phyloP scores from a whole-genome alignment of 2,113 vertebrate genomes.

The Psittacara wagleri region DNA sequence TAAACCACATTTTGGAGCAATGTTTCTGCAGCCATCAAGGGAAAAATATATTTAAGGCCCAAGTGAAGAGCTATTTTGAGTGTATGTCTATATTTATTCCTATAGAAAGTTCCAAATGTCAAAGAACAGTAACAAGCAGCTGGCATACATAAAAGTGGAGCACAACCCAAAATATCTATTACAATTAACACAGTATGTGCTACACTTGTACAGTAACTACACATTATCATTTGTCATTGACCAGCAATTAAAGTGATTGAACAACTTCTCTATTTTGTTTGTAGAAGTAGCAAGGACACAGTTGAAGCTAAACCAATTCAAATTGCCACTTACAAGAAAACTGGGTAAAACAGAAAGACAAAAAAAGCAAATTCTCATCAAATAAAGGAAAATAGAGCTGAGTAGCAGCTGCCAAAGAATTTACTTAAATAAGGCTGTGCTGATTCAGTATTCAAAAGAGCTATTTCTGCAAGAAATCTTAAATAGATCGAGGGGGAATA shows the following conservation, averaged over 20 bases:
- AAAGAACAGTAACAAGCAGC: not conserved
- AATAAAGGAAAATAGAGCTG: not conserved
- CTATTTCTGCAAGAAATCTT: not conserved
- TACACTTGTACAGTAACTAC: not conserved
- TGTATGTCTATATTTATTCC: not conserved
- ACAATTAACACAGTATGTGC: not conserved
- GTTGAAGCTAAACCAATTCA: not conserved
- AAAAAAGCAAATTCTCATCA: not conserved
- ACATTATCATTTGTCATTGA: not conserved
- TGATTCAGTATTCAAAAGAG: not conserved
- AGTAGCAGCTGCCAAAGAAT: not conserved
- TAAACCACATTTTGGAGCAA: not conserved
- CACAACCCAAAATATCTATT: conserved; percentile 1
- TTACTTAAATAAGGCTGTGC: not conserved
- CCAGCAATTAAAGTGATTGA: not conserved
- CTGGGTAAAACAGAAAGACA: not conserved
- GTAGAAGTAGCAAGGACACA: not conserved
- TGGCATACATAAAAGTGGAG: conserved; percentile 23
- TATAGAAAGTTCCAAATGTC: conserved; percentile 25
- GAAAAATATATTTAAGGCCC: not conserved
- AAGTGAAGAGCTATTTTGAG: conserved; percentile 12
- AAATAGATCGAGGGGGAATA: not conserved
- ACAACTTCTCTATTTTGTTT: not conserved
- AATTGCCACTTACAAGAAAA: not conserved
- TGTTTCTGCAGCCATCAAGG: not conserved